phyloP scores from a whole-genome alignment of 2,797 vertebrate species.

The Rhabdomys pumilio region DNA sequence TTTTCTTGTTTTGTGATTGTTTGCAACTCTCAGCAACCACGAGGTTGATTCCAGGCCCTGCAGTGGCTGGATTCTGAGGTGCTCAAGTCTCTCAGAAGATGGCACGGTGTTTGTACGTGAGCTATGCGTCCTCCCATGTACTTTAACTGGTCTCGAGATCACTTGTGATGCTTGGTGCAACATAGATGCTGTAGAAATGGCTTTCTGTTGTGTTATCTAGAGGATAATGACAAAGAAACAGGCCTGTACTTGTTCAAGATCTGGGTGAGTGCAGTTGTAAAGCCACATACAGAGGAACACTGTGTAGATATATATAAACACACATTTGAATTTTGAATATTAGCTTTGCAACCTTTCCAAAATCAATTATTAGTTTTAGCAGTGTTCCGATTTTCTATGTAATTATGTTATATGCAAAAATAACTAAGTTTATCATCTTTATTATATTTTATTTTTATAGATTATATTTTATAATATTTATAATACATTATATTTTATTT shows the following conservation, averaged over 20 bases:
- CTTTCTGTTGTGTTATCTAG: not conserved
- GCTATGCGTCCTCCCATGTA: not conserved
- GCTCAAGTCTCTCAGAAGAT: not conserved
- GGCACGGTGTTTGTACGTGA: not conserved
- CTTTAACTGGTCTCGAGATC: not conserved
- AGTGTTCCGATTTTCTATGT: not conserved
- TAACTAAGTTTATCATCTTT: not conserved
- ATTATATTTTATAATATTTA: no score
- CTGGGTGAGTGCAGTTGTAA: not conserved
- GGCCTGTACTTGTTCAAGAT: not conserved
- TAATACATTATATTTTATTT: no score
- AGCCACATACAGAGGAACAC: not conserved
- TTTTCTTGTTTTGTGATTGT: conserved; percentile 36
- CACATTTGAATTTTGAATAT: not conserved
- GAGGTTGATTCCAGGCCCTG: not conserved
- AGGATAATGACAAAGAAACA: not conserved
- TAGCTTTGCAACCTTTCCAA: conserved; percentile 27
- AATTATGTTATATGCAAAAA: not conserved
- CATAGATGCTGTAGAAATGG: not conserved
- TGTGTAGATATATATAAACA: not conserved
- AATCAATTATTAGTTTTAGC: not conserved
- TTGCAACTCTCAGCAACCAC: not conserved
- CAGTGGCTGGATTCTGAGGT: not conserved
- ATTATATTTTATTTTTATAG: not conserved
- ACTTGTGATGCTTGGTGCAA: not conserved